A percentile compares a stretch with the other conserved stretches of the same genome.
Evolutionary conservation across 64 coral and sea anemone species (phyloP).

Genomic region (Montipora foliosa): DNA sequence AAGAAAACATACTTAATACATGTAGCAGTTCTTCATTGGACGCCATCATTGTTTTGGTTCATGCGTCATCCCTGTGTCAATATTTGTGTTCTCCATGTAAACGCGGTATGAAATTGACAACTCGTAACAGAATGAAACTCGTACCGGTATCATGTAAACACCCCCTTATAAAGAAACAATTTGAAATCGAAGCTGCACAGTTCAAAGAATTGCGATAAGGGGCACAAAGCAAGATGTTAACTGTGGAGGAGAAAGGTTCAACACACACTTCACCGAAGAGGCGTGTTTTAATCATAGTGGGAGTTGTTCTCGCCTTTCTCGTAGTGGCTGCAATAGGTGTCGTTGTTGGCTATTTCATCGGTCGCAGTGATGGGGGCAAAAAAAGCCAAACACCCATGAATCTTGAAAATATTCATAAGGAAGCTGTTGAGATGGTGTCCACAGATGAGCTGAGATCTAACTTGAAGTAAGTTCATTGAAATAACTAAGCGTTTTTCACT

Average conservation of each 20-base stretch:
- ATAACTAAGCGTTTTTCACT: neutral
- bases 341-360: conserved; percentile 70
- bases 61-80: no score
- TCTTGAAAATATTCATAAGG: conserved; percentile 51
- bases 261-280: neutral
- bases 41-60: no score
- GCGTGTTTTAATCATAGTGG: neutral
- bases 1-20: no score
- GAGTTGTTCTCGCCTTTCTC: conserved; percentile 35
- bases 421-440: conserved; percentile 66
- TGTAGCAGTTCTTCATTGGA: no score
- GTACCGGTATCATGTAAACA: no score
- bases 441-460: conserved; percentile 45
- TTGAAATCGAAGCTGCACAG: neutral
- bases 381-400: neutral
- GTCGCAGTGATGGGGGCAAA: neutral
- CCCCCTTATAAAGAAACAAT: no score
- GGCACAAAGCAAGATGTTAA: neutral
- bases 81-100: no score
- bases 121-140: no score
- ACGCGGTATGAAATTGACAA: no score
- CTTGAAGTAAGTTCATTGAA: conserved; percentile 51
- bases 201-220: neutral
- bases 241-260: neutral
- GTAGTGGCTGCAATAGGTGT: conserved; percentile 32